Evolutionary conservation across 2,888 invertebrate genomes (phyloP), one percentile per base, ranked within the genome.

Genomic region (Oligia strigilis): DNA sequence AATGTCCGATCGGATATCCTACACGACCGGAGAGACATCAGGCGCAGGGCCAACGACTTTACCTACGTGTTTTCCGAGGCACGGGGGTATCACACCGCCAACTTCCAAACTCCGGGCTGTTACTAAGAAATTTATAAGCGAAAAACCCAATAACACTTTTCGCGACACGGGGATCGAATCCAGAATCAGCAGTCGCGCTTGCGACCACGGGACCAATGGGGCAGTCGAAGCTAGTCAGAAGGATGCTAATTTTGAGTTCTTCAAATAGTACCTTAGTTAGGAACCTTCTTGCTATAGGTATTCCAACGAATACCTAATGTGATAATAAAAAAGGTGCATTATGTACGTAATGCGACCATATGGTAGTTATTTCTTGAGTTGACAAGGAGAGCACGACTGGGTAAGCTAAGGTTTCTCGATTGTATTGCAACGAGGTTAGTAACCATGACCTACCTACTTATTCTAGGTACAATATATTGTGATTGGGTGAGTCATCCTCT

Each of bases 401-500:
- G 13, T 66, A 46, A 46, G n/a, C 40, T 72, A 72, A 78, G 62
- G 40, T 81, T 72, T 81, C 49, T 81, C 23, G 62, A 73, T 40
- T n/a, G 40, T 64, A 40, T 40, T 40, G n/a, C 40, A 72, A 64
- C 64, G 65, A 70, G 72, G 46, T 73, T 73, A 46, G 19, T 43
- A 17, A 40, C 40, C 17, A 9, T 64, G 40, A 64, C 64, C 40
- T 60, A 64, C 23, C 23, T 23, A 17, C 23, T 4, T 36, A 14
- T 6, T 70, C 49, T 52, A 14, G 29, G 49, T 49, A 67, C 14
- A 52, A 9, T 19, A 29, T 13, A 13, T 23, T 70, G 52, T 23
- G 36, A 36, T 52, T 70, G 29, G 29, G 29, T 70, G 49, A 49
- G 23, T 36, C 23, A 52, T 36, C 36, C 3, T 19, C 13, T 70